A percentile compares a stretch with the other conserved stretches of the same genome.
phyloP scores from a whole-genome alignment of 2,888 invertebrate species.

The Eilema caniola region DNA sequence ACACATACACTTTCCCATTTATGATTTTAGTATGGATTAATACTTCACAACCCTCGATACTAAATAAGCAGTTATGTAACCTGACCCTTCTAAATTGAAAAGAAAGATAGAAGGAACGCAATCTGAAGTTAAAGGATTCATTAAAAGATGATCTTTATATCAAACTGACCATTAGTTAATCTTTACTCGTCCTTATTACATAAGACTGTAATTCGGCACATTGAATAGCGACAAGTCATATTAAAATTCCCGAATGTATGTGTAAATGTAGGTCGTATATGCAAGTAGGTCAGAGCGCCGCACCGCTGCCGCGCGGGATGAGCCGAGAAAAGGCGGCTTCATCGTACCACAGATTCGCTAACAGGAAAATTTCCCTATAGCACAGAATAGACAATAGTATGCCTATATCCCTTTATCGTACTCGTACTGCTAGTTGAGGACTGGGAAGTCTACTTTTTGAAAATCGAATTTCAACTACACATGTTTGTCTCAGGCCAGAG shows the following conservation, averaged over 20 bases:
- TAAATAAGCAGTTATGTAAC: constrained; percentile 6
- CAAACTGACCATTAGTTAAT: constrained; percentile 17
- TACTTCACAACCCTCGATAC: not conserved
- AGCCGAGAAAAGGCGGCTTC: constrained; percentile 39
- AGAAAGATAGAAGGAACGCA: not conserved
- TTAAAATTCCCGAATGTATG: constrained; percentile 66
- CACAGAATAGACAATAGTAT: constrained; percentile 52
- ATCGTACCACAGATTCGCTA: constrained; percentile 36
- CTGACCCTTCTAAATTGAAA: no score
- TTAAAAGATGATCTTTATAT: constrained; percentile 11
- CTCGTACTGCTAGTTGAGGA: constrained; percentile 10
- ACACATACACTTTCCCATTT: no score
- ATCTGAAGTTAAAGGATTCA: not conserved
- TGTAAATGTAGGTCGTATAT: constrained; percentile 70
- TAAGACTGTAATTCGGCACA: constrained; percentile 28
- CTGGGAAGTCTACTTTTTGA: not conserved
- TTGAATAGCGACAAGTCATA: constrained; percentile 56
- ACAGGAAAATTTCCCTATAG: constrained; percentile 59
- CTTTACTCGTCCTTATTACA: constrained; percentile 32
- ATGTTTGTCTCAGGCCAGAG: not conserved
- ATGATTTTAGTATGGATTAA: no score
- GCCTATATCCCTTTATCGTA: no score
- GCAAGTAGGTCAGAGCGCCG: constrained; percentile 73
- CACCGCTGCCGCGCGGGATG: constrained; percentile 42
- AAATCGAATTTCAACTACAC: not conserved